phyloP scores from a whole-genome alignment of 1,140 invertebrate species.

The Aphaenogaster ashmeadi region DNA sequence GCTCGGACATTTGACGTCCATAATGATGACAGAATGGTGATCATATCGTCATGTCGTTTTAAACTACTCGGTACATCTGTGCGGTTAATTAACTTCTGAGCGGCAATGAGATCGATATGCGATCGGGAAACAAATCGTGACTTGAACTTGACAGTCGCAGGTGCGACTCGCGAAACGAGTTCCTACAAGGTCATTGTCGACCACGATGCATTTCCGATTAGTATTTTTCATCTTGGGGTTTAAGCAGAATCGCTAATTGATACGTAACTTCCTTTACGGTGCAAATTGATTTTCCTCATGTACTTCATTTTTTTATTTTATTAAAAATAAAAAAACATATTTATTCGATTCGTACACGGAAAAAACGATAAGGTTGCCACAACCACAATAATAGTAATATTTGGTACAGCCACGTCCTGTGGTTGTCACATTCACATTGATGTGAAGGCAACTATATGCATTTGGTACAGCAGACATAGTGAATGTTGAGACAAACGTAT shows the following conservation, averaged over 20 bases:
- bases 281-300: neutral
- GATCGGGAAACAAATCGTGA: slow-evolving; percentile 53
- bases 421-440: too few relatives aligned
- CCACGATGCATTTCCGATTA: slow-evolving; percentile 11
- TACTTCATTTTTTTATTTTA: too few relatives aligned
- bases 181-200: slow-evolving; percentile 53
- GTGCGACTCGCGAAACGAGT: slow-evolving; percentile 44
- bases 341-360: too few relatives aligned
- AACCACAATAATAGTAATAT: too few relatives aligned
- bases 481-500: too few relatives aligned
- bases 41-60: slow-evolving; percentile 48
- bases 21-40: neutral
- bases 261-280: neutral
- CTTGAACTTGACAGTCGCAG: slow-evolving; percentile 56
- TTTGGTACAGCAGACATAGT: too few relatives aligned
- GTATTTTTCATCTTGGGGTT: slow-evolving; percentile 19
- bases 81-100: slow-evolving; percentile 45
- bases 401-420: too few relatives aligned
- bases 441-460: too few relatives aligned
- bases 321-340: too few relatives aligned
- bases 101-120: slow-evolving; percentile 49
- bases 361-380: too few relatives aligned
- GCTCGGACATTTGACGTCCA: neutral
- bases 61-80: slow-evolving; percentile 42
- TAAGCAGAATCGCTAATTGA: slow-evolving; percentile 11